Conservation (phyloP, 2,797 vertebrate species). For the Onychomys torridus region DNA sequence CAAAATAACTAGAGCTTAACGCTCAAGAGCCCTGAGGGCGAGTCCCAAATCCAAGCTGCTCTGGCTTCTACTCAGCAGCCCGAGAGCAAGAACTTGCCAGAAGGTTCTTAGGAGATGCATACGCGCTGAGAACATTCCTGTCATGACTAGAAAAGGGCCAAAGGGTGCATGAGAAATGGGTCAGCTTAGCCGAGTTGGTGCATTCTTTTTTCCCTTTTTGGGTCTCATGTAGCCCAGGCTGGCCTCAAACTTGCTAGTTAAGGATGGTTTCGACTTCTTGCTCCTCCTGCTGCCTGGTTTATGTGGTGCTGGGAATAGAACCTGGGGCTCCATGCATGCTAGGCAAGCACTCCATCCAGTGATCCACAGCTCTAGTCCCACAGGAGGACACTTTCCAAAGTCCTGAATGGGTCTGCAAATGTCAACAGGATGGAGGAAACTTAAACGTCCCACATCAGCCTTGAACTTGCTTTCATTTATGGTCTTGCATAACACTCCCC, state of each 20-base stretch:
- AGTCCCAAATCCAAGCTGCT: constrained; percentile 63
- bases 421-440: neutral
- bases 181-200: neutral
- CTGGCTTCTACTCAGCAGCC: constrained; percentile 43
- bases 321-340: neutral
- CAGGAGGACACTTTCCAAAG: neutral
- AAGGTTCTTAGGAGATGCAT: constrained; percentile 47
- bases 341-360: neutral
- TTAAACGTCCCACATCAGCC: neutral
- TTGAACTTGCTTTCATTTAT: neutral
- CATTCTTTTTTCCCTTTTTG: neutral
- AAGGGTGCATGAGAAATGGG: constrained; percentile 17
- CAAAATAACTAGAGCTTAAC: constrained; percentile 47
- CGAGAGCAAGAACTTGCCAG: constrained; percentile 7
- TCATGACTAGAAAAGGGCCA: neutral
- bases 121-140: constrained; percentile 32
- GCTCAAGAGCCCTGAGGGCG: neutral
- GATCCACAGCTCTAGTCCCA: neutral
- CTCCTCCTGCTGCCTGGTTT: neutral
- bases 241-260: neutral
- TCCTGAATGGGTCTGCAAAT: neutral
- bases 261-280: neutral
- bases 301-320: neutral
- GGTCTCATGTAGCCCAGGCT: neutral
- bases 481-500: neutral